Evolutionary conservation across 2,888 invertebrate genomes (phyloP), one percentile per base, ranked within the genome.

Genomic region (Philaethria dido): DNA sequence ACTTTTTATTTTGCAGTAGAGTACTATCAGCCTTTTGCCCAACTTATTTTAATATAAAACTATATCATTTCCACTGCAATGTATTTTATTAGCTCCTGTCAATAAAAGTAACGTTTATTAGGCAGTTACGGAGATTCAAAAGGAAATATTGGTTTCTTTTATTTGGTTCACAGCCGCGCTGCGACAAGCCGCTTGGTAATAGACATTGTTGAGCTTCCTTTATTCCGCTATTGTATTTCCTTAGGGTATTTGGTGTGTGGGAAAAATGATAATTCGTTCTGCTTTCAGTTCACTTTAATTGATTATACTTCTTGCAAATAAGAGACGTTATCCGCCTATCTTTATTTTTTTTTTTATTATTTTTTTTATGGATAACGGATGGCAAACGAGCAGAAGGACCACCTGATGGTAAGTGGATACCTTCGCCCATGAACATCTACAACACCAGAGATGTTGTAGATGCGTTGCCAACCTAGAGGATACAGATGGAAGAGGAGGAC

Each of bases 91-190:
- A 74, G 71, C 75, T 76, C 77, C 79, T 79, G 77, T 76, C 74
- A 78, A 77, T 83, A 78, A 82, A 80, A 75, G 76, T 75, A 75
- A 73, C 79, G 78, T 82, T 87, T 87, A 87, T 86, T 84, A 81
- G 83, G 80, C 80, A 81, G 82, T 84, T 81, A 82, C 82, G 71
- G 80, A 80, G 83, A 83, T 86, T 84, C 82, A 85, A 86, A 84
- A 82, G 80, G 80, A 78, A 81, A 82, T 85, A 86, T 84, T 70
- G 66, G 54, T 66, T 71, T 60, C 20, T 54, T 64, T 62, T 68
- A 67, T 69, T 68, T 55, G 63, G 70, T 66, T 71, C 67, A 67
- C 66, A 42, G 64, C 63, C 47, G 63, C 62, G 63, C 22, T 22
- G 45, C 22, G 57, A 57, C 57, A 54, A 36, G 36, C 52, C 33